Percentiles rank a stretch among this genome's conserved stretches.
Evolutionary conservation across 2,113 vertebrate species (phyloP).

Genomic region (Ahaetulla prasina): DNA sequence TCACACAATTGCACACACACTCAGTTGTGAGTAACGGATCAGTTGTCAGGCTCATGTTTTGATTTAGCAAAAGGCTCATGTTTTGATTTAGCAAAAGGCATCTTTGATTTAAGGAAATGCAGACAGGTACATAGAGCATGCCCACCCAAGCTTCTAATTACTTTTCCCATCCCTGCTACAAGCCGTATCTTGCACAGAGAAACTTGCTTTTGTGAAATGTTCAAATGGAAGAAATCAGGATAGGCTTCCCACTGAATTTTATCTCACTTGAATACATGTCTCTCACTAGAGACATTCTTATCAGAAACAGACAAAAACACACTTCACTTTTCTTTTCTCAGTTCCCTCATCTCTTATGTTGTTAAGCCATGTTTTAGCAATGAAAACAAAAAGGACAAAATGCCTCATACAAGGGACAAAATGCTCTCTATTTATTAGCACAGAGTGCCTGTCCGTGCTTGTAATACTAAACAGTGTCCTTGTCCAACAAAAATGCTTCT

Average conservation of each 20-base stretch:
- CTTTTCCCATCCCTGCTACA: background rate
- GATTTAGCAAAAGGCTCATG: background rate
- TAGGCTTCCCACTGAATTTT: background rate
- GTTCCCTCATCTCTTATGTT: background rate
- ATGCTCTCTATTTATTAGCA: background rate
- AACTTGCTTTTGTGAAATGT: background rate
- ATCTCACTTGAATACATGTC: background rate
- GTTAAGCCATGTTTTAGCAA: background rate
- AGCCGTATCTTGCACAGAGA: background rate
- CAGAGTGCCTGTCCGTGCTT: background rate
- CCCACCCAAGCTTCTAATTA: background rate
- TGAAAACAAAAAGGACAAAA: background rate
- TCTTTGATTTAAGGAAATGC: background rate
- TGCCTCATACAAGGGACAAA: background rate
- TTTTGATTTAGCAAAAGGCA: background rate
- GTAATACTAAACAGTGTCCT: background rate
- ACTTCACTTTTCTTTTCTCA: background rate
- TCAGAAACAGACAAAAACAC: background rate
- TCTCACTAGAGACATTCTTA: background rate
- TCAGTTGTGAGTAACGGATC: background rate
- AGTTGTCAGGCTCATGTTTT: background rate
- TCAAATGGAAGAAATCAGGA: background rate
- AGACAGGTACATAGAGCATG: background rate
- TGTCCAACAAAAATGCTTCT: background rate
- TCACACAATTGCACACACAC: background rate